phyloP scores from a whole-genome alignment of 2,888 invertebrate species.

The Pristionchus entomophagus region DNA sequence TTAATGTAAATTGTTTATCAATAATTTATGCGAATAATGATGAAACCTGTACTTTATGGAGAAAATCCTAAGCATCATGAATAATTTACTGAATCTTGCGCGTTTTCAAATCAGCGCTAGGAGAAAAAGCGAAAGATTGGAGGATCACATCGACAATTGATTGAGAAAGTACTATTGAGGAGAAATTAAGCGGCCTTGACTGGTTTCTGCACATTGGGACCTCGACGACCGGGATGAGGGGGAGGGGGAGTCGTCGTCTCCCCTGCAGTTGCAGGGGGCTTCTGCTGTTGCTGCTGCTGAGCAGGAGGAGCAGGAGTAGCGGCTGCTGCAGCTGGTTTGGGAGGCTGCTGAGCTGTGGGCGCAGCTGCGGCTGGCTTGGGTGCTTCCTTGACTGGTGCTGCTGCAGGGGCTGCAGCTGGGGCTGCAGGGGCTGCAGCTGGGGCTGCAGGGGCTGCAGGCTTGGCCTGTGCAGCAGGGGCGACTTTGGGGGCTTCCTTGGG shows the following conservation, averaged over 20 bases:
- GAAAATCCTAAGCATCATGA: constrained; percentile 1
- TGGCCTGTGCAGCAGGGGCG: neutral
- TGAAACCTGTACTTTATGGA: neutral
- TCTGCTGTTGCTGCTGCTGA: neutral
- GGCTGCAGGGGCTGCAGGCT: neutral
- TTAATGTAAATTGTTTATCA: too few species aligned
- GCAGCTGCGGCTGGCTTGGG: neutral
- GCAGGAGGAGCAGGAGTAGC: neutral
- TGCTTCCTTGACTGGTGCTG: too few species aligned
- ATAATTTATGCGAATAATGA: neutral
- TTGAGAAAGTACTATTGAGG: neutral
- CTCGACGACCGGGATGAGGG: constrained; percentile 29
- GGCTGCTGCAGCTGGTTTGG: neutral
- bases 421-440: constrained; percentile 17
- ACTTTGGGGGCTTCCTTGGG: neutral
- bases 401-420: neutral
- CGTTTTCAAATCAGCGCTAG: neutral
- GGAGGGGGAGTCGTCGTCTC: neutral
- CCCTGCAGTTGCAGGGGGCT: neutral
- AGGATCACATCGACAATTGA: neutral
- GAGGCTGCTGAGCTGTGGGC: neutral
- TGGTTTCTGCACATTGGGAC: constrained; percentile 45
- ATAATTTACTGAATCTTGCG: constrained; percentile 13
- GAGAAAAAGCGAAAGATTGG: constrained; percentile 31
- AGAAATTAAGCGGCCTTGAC: constrained; percentile 8